These are phyloP conservation scores for Tricholauxania praeusta DNA, from an alignment of 2,888 invertebrate species.

Conservation along the genomic window DNA sequence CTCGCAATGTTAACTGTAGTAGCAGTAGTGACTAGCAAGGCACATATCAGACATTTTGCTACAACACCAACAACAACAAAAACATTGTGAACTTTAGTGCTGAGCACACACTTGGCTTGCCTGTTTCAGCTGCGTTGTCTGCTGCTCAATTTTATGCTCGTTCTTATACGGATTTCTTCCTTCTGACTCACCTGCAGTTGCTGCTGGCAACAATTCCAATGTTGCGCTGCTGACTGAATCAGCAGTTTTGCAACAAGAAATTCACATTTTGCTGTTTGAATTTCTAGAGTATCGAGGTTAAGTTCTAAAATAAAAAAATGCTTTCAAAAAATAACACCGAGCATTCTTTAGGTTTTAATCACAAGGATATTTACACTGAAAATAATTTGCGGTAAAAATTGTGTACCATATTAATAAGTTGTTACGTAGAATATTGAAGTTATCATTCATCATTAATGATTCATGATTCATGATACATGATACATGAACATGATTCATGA, in stretches of 20 bases:
- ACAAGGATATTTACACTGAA: neutral
- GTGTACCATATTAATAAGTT: no score
- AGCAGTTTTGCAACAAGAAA: conserved; percentile 27
- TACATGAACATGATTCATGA: no score
- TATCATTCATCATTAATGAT: no score
- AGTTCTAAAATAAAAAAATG: neutral
- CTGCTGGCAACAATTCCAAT: neutral
- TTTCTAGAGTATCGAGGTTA: conserved; percentile 7
- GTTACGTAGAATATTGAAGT: no score
- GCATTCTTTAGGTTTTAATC: conserved; percentile 1
- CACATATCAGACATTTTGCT: neutral
- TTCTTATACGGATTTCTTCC: no score
- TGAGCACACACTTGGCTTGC: conserved; percentile 2
- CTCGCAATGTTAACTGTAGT: conserved; percentile 36
- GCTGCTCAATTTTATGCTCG: neutral
- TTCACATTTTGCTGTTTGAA: conserved; percentile 20
- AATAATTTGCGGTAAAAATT: no score
- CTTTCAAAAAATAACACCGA: neutral
- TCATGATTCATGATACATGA: no score
- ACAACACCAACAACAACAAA: conserved; percentile 6
- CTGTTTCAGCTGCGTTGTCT: conserved; percentile 23
- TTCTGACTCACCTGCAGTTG: neutral
- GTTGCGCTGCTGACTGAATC: conserved; percentile 18
- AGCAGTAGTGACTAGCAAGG: neutral
- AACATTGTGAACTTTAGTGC: conserved; percentile 1